Conservation (phyloP, 1,140 invertebrate genomes). For the Calliphora vicina region DNA sequence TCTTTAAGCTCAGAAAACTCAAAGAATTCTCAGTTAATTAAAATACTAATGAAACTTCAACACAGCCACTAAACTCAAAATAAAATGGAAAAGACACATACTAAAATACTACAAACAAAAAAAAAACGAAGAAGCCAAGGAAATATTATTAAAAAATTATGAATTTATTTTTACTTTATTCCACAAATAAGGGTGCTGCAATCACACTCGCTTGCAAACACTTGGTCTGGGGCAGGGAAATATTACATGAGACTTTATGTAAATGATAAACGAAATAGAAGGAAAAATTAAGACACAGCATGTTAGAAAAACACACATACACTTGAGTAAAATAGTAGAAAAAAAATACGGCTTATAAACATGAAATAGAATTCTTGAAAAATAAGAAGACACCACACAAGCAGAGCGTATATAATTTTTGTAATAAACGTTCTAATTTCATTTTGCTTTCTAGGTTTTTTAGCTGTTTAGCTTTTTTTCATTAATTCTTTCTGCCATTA, state of each 20-base stretch:
- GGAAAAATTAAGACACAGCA: background rate
- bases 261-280: background rate
- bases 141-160: background rate
- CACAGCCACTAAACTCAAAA: background rate
- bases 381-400: background rate
- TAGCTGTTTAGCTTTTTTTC: background rate
- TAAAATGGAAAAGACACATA: too few species aligned
- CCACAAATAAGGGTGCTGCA: background rate
- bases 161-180: background rate
- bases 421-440: conserved; percentile 14
- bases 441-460: background rate
- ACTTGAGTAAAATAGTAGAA: background rate
- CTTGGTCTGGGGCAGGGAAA: too few species aligned
- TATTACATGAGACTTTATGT: too few species aligned
- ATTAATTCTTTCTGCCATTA: background rate
- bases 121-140: background rate
- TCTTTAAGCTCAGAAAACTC: background rate
- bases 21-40: background rate
- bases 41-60: background rate
- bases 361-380: background rate
- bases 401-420: background rate
- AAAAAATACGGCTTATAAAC: background rate
- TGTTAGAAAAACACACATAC: background rate
- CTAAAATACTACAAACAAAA: background rate
- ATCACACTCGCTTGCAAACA: too few species aligned